Percentiles rank a stretch among this genome's conserved stretches.
Conservation (phyloP, 2,113 vertebrate genomes). For the Anolis carolinensis region DNA sequence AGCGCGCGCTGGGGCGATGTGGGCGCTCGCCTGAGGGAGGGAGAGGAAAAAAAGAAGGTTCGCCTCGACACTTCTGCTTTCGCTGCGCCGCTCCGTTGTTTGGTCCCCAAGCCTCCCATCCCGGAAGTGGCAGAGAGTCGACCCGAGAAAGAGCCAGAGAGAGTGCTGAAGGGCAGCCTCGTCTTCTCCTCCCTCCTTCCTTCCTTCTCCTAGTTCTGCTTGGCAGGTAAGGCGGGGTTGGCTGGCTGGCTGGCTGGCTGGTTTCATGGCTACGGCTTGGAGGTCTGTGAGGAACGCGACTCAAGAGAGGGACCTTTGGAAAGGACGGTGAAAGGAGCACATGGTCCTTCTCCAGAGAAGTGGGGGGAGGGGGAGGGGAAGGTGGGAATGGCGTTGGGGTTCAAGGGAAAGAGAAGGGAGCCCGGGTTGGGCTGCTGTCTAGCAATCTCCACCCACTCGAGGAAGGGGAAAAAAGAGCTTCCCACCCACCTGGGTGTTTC, state of each 20-base stretch:
- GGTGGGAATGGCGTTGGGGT: too few species aligned
- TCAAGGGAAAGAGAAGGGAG: neutral
- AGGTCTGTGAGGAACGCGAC: neutral
- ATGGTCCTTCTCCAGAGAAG: slow-evolving; percentile 38
- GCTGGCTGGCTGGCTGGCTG: too few species aligned
- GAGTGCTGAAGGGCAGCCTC: slow-evolving; percentile 56
- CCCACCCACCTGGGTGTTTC: slow-evolving; percentile 54
- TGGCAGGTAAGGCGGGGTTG: slow-evolving; percentile 70
- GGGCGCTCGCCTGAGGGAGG: slow-evolving; percentile 35
- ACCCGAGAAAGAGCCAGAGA: slow-evolving; percentile 25
- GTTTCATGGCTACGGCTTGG: neutral
- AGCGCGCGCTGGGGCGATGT: too few species aligned
- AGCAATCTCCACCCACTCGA: slow-evolving; percentile 57
- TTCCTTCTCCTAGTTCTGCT: neutral
- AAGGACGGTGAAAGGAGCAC: slow-evolving; percentile 44
- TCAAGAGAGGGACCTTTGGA: slow-evolving; percentile 50
- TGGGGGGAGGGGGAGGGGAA: neutral
- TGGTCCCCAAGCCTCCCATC: slow-evolving; percentile 68
- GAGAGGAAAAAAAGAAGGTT: slow-evolving; percentile 40
- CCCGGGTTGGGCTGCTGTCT: slow-evolving; percentile 44
- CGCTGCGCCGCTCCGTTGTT: neutral
- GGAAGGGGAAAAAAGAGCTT: slow-evolving; percentile 13
- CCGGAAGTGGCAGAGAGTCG: slow-evolving; percentile 53
- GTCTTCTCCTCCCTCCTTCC: slow-evolving; percentile 16
- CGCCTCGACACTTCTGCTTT: slow-evolving; percentile 43